Base-by-base conservation (phyloP, 2,113 vertebrate species). In the Alouatta palliata region DNA sequence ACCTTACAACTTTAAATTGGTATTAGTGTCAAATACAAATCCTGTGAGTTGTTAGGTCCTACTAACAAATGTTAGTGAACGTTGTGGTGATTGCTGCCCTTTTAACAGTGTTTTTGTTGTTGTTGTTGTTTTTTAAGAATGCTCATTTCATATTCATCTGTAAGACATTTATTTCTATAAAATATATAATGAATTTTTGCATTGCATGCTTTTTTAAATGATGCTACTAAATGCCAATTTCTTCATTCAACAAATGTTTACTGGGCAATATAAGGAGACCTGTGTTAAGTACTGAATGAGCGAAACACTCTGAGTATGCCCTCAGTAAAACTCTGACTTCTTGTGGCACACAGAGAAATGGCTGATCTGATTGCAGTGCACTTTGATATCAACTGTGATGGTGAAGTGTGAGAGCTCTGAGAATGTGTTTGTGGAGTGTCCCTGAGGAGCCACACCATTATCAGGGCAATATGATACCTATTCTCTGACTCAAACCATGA, bases 161-260 rank as follows among this genome's bases (percentile, higher is more conserved):
- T 76, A 66, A 64, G 94, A 97, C 95, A 98, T 97, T 98, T 98
- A 96, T 96, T 97, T 92, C 96, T 96, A 94, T 97, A 97, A 97
- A 97, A 88, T 35, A 6, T 8, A 75, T n/a, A 75, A 68, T 80
- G 14, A 40, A 58, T 96, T 97, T 97, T 97, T 88, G 75, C 20
- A 70, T 93, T 84, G 52, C 52, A 82, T 87, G 27, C 9, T 71
- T 88, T 90, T 70, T 71, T 19, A 43, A 95, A 75, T 83, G 86
- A 56, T 70, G 6, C 8, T 43, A 4, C 75, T 80, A 75, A 61
- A 66, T 49, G 43, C 13, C 3, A 76, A 70, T 76, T 92, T 56
- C 70, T 77, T 94, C 23, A 16, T 43, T 19, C 21, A 80, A 37
- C 30, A 70, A 83, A n/a, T 68, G 7, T 54, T 92, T 95, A 61